Conservation (phyloP, 2,888 invertebrate species). For the Callyntrura sp. region DNA sequence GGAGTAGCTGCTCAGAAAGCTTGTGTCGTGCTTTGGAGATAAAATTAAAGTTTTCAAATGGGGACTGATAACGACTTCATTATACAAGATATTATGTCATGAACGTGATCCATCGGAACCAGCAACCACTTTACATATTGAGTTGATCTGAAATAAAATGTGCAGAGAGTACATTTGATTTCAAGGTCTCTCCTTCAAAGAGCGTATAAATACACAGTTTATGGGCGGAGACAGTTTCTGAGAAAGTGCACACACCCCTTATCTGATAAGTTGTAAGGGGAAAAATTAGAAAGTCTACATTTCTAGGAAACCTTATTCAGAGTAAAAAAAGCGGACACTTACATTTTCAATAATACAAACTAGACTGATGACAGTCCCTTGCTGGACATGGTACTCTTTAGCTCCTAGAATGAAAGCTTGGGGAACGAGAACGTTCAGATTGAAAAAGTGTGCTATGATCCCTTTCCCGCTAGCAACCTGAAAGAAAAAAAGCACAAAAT, state of each 20-base stretch:
- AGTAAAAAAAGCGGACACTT: too few relatives aligned
- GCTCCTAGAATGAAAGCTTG: slow-evolving; percentile 95
- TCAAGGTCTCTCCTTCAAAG: slow-evolving; percentile 12
- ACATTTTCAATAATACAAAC: slow-evolving; percentile 97
- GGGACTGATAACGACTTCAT: slow-evolving; percentile 50
- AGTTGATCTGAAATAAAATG: slow-evolving; percentile 23
- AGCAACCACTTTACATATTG: slow-evolving; percentile 18
- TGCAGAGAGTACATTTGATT: not conserved
- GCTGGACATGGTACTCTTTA: slow-evolving; percentile 94
- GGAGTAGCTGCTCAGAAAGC: slow-evolving; percentile 8
- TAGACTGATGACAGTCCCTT: slow-evolving; percentile 95
- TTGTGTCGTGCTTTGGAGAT: not conserved
- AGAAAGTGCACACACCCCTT: not conserved
- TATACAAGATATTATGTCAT: slow-evolving; percentile 31
- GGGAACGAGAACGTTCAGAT: slow-evolving; percentile 94
- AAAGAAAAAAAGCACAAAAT: too few relatives aligned
- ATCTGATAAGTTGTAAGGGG: not conserved
- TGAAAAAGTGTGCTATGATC: slow-evolving; percentile 94
- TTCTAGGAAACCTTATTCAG: slow-evolving; percentile 11
- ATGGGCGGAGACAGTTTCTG: too few relatives aligned
- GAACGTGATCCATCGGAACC: slow-evolving; percentile 38
- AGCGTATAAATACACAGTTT: slow-evolving; percentile 6
- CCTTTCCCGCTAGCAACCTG: slow-evolving; percentile 94
- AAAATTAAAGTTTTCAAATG: slow-evolving; percentile 43
- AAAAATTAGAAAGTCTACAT: not conserved